Conservation (phyloP, 2,113 vertebrate species). For the Mastomys coucha region DNA sequence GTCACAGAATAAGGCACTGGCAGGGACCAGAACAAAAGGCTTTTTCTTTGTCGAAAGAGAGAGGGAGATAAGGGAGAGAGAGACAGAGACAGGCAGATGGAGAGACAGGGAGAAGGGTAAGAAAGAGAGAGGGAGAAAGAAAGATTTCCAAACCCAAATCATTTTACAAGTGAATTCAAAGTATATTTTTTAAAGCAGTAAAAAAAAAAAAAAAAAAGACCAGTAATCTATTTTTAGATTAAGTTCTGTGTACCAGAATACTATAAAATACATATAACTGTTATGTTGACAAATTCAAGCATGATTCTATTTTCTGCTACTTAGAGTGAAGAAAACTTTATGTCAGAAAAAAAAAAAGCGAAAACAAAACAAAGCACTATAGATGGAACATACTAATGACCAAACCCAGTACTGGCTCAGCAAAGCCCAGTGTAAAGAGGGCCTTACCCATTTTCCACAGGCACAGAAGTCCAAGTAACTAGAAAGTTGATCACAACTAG, state of each 20-base stretch:
- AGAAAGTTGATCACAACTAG: constrained; percentile 44
- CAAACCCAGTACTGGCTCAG: constrained; percentile 58
- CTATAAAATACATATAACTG: constrained; percentile 77
- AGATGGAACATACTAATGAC: constrained; percentile 45
- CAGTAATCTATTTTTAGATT: constrained; percentile 79
- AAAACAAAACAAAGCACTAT: background rate
- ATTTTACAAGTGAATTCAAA: constrained; percentile 79
- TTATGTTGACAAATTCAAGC: constrained; percentile 81
- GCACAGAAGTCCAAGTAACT: constrained; percentile 58
- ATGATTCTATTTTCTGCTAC: constrained; percentile 79
- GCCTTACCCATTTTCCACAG: constrained; percentile 33
- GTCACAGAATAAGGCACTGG: constrained; percentile 92
- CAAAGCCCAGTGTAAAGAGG: constrained; percentile 51
- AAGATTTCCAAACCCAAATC: constrained; percentile 84
- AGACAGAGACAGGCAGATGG: constrained; percentile 29
- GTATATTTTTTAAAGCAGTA: constrained; percentile 74
- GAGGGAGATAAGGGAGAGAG: constrained; percentile 4
- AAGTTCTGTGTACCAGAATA: constrained; percentile 71
- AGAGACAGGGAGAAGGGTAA: constrained; percentile 2
- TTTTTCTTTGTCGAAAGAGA: constrained; percentile 92
- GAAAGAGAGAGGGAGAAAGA: constrained; percentile 62
- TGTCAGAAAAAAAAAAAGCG: constrained; percentile 40
- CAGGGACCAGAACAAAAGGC: constrained; percentile 97
- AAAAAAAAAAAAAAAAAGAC: constrained; percentile 82
- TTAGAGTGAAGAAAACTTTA: constrained; percentile 77